A percentile compares a stretch with the other conserved stretches of the same genome.
Evolutionary conservation across 2,113 vertebrate genomes (phyloP).

Genomic region (Delphinapterus leucas): DNA sequence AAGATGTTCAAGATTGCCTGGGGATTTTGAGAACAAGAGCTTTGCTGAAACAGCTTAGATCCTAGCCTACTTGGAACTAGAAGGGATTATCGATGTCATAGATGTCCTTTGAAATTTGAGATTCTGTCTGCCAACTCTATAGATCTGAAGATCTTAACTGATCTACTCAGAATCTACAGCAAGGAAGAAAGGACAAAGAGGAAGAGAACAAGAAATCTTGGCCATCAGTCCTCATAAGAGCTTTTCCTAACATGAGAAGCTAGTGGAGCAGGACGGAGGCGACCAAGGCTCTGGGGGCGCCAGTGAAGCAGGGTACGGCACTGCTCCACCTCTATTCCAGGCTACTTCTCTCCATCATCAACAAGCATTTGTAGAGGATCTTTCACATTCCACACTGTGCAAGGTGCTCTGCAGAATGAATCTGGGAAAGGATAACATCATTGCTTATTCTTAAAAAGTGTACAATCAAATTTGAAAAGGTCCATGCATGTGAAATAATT

Average conservation of each 20-base stretch:
- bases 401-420: not conserved
- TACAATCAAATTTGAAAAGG: not conserved
- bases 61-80: not conserved
- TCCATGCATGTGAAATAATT: not conserved
- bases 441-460: not conserved
- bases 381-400: not conserved
- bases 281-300: not conserved
- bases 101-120: not conserved
- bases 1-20: not conserved
- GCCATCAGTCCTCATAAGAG: not conserved
- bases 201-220: not conserved
- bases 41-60: not conserved
- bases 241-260: not conserved
- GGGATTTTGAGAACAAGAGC: not conserved
- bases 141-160: not conserved
- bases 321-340: not conserved
- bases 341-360: not conserved
- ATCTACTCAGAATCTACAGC: not conserved
- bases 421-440: not conserved
- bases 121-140: not conserved
- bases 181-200: not conserved
- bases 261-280: not conserved
- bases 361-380: not conserved
- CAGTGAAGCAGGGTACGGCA: not conserved
- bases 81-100: not conserved